phyloP scores from a whole-genome alignment of 2,888 invertebrate genomes.

The Sminthurides aquaticus region DNA sequence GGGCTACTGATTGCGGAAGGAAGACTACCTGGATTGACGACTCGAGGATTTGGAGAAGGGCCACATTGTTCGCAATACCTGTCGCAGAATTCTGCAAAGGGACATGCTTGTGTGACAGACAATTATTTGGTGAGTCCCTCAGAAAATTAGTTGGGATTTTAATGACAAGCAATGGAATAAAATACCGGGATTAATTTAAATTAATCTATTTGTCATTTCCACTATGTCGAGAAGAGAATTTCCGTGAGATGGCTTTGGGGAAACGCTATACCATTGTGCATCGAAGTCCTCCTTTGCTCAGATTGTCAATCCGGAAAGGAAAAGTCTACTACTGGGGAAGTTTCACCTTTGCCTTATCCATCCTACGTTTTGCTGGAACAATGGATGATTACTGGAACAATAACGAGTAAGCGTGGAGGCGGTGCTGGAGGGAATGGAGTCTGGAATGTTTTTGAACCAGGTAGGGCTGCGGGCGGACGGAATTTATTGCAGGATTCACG shows the following conservation, averaged over 20 bases:
- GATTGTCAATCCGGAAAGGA: conserved; percentile 56
- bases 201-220: conserved; percentile 43
- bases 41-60: conserved; percentile 60
- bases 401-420: conserved; percentile 28
- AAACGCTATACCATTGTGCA: conserved; percentile 65
- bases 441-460: not conserved
- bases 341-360: conserved; percentile 47
- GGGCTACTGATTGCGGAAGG: conserved; percentile 59
- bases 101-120: conserved; percentile 45
- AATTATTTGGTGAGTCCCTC: conserved; percentile 43
- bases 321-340: conserved; percentile 47
- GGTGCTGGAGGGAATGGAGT: conserved; percentile 2
- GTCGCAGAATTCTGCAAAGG: conserved; percentile 30
- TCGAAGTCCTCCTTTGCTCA: conserved; percentile 71
- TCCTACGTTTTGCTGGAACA: conserved; percentile 61
- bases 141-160: not conserved
- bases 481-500: conserved; percentile 85
- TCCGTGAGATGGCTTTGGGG: conserved; percentile 60
- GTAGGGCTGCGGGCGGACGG: conserved; percentile 44
- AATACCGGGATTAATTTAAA: not conserved
- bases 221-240: conserved; percentile 54
- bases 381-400: conserved; percentile 57
- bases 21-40: conserved; percentile 51
- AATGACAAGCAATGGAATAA: too few relatives aligned
- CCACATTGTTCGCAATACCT: conserved; percentile 54